A percentile compares a stretch with the other conserved stretches of the same genome.
phyloP scores from a whole-genome alignment of 1,140 invertebrate genomes.

The Calliopsis andreniformis region DNA sequence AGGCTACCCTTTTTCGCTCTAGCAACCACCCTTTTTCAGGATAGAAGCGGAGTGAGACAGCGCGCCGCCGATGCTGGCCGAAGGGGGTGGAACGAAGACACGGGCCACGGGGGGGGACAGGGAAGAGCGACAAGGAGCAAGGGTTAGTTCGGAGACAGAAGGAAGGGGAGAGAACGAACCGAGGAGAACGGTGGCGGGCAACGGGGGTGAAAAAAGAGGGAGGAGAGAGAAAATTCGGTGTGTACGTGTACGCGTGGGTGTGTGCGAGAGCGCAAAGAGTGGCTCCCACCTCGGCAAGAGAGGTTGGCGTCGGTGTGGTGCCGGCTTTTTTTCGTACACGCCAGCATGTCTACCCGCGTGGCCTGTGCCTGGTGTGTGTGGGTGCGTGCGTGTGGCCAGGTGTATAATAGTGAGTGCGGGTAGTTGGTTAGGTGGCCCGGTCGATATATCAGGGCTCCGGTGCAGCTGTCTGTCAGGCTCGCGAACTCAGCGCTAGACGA shows the following conservation, averaged over 20 bases:
- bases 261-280: conserved; percentile 48
- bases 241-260: conserved; percentile 34
- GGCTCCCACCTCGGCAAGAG: conserved; percentile 52
- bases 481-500: conserved; percentile 76
- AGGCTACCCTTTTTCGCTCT: conserved; percentile 68
- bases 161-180: not conserved
- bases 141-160: conserved; percentile 20
- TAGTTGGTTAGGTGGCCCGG: conserved; percentile 74
- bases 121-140: conserved; percentile 46
- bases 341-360: conserved; percentile 61
- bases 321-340: conserved; percentile 68
- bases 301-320: conserved; percentile 57
- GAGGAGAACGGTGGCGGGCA: conserved; percentile 12
- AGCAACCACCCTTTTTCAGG: conserved; percentile 65
- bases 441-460: conserved; percentile 80
- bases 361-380: conserved; percentile 21
- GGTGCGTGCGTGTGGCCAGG: conserved; percentile 59
- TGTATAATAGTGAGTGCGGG: conserved; percentile 71
- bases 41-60: conserved; percentile 52
- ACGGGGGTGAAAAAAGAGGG: not conserved
- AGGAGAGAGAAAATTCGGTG: conserved; percentile 45
- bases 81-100: conserved; percentile 20
- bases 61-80: conserved; percentile 29
- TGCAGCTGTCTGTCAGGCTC: conserved; percentile 80
- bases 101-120: conserved; percentile 36